Evolutionary conservation across 2,888 invertebrate species (phyloP).

Genomic region (Folsomia manolachei): DNA sequence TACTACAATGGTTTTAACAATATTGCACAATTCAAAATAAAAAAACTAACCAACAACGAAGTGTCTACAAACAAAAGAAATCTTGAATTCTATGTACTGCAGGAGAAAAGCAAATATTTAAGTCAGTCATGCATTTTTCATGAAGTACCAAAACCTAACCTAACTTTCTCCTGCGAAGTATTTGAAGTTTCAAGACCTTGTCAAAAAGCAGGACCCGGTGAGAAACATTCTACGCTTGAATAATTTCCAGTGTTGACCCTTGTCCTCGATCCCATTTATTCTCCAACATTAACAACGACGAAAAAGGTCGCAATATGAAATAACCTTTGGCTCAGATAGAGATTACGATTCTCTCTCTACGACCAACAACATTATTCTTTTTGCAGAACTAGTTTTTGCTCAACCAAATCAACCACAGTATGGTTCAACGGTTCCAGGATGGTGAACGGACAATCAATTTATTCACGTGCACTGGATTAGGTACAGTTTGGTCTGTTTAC

Average conservation of each 20-base stretch:
- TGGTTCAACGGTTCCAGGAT: neutral
- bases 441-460: neutral
- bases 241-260: neutral
- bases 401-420: neutral
- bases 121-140: neutral
- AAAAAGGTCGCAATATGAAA: too few relatives aligned
- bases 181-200: neutral
- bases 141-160: neutral
- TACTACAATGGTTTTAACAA: neutral
- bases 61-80: neutral
- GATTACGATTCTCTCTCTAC: neutral
- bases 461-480: constrained; percentile 1
- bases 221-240: neutral
- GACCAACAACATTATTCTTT: neutral
- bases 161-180: neutral
- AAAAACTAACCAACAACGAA: too few relatives aligned
- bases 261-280: neutral
- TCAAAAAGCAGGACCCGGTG: neutral
- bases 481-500: neutral
- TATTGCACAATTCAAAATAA: neutral
- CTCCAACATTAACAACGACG: too few relatives aligned
- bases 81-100: neutral
- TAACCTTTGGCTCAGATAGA: neutral
- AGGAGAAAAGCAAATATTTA: neutral
- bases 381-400: neutral